Conservation (phyloP, 2,888 invertebrate genomes). For the Nesidiocoris tenuis region DNA sequence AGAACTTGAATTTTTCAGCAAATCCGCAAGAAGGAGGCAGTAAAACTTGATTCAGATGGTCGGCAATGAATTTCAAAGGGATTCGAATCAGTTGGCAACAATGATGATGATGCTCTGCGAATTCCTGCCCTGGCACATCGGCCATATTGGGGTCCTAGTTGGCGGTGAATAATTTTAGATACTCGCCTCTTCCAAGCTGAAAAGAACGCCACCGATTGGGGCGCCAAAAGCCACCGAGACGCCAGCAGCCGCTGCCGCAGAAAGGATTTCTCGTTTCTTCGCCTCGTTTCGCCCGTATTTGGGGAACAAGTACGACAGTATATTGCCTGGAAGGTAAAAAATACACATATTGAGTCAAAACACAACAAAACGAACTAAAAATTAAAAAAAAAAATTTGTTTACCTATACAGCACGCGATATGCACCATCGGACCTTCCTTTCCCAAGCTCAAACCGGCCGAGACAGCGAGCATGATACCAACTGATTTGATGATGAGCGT, state of each 20-base stretch:
- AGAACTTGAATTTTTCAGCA: not conserved
- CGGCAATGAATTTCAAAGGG: too few species aligned
- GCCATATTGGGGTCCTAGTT: too few species aligned
- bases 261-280: conserved; percentile 97
- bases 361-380: too few species aligned
- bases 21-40: not conserved
- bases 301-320: conserved; percentile 95
- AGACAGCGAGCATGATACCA: conserved; percentile 93
- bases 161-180: too few species aligned
- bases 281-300: conserved; percentile 99
- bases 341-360: not conserved
- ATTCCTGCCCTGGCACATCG: too few species aligned
- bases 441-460: conserved; percentile 92
- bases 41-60: too few species aligned
- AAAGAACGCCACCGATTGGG: conserved; percentile 96
- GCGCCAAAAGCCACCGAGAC: conserved; percentile 99
- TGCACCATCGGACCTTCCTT: conserved; percentile 99
- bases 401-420: conserved; percentile 93
- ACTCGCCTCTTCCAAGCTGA: conserved; percentile 91
- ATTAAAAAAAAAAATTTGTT: too few species aligned
- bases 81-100: too few species aligned
- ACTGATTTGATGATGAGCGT: conserved; percentile 97
- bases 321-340: conserved; percentile 65
- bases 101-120: too few species aligned
- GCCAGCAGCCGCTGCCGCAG: conserved; percentile 97